Base-by-base conservation (phyloP, 1,140 invertebrate species). In the Drosophila biarmipes region DNA sequence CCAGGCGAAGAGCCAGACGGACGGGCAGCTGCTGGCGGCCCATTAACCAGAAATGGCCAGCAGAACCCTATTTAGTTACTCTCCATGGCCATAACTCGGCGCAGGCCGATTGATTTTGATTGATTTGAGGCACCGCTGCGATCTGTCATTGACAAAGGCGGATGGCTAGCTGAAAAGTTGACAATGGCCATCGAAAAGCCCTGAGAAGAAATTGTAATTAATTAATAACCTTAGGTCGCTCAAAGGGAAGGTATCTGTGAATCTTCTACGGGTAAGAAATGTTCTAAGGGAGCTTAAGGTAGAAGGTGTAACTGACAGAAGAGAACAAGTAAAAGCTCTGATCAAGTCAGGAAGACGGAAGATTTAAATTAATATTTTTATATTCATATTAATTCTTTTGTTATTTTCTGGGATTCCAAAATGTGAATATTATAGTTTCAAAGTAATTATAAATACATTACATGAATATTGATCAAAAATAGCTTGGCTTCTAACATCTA, bases 31-130 rank as follows among this genome's bases (percentile, higher is more conserved):
- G 63, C 43, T 63, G 63, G 43, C 58, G 59, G 58, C 45, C 63
- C 59, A 67, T 67, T 67, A 67, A 34, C 63, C 63, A 67, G 63
- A 46, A 67, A 67, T 67, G 63, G 63, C 58, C 17, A 66, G 24
- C 29, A 40, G 45, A 53, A 49, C 61, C 64, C 64, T 69, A 67
- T 45, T 69, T 69, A 67, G 63, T 54, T 68, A 68, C 64, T 54
- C 48, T 53, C 48, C 62, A 54, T 42, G 62, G 66, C 62, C 61
- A 68, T 68, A 68, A 68, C 61, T 67, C 35, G 61, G 37, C 48
- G 46, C 21, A 42, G 38, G 38, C 24, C 31, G 61, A 68, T 67
- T 68, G 61, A 68, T 68, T 68, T 68, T 67, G 61, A 68, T 68
- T 68, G 63, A 67, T 67, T 64, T 27, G 63, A 67, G 59, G 59